phyloP scores from a whole-genome alignment of 2,797 vertebrate genomes.

The Enteromius treurensis region DNA sequence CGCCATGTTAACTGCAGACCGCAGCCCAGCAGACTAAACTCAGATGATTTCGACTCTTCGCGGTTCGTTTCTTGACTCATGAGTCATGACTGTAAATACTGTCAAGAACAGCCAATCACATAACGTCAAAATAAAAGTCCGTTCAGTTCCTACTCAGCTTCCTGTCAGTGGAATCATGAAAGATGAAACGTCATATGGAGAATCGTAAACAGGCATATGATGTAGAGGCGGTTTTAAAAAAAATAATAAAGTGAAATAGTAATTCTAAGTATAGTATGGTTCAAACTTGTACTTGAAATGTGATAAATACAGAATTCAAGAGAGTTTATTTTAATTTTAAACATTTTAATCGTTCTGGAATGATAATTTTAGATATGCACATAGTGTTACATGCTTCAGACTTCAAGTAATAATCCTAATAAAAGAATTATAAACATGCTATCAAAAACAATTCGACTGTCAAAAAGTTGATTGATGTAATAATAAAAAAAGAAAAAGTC shows the following conservation, averaged over 20 bases:
- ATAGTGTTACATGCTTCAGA: background rate
- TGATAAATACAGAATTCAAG: background rate
- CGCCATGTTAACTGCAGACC: background rate
- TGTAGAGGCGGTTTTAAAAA: too few species aligned
- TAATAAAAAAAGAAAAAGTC: too few species aligned
- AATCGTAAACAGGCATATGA: too few species aligned
- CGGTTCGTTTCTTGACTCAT: background rate
- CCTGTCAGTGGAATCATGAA: background rate
- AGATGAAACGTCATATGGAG: too few species aligned
- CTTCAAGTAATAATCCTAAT: background rate
- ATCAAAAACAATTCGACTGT: background rate
- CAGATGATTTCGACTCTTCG: background rate
- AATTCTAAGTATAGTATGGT: too few species aligned
- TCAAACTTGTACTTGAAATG: background rate
- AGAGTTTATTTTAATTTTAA: background rate
- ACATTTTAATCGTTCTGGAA: background rate
- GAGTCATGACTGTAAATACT: background rate
- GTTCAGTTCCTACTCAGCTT: background rate
- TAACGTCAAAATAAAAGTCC: conserved; percentile 31
- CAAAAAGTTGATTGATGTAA: background rate
- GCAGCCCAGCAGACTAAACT: too few species aligned
- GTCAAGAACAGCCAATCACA: background rate
- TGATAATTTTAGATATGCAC: background rate
- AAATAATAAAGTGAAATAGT: too few species aligned
- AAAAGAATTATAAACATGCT: background rate